phyloP scores from a whole-genome alignment of 2,113 vertebrate species.

The Cyanoderma ruficeps region DNA sequence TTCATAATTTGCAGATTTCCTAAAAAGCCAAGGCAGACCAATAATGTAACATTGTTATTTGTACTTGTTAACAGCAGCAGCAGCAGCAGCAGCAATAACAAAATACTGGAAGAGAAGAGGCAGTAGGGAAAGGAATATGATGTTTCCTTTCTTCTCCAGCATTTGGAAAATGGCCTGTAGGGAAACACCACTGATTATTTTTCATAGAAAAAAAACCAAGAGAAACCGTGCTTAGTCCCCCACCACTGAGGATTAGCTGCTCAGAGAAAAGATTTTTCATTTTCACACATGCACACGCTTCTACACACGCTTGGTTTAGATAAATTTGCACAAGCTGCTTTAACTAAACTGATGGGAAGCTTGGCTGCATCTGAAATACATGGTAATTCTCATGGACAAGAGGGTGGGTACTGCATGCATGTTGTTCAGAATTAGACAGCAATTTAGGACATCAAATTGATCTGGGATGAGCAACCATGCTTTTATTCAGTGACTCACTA shows the following conservation, averaged over 20 bases:
- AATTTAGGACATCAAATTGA: conserved; percentile 36
- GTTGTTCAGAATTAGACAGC: conserved; percentile 30
- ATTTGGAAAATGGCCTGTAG: conserved; percentile 68
- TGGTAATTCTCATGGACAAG: conserved; percentile 47
- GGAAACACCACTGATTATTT: conserved; percentile 70
- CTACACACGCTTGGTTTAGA: conserved; percentile 46
- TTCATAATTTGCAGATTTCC: conserved; percentile 35
- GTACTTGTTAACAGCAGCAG: conserved; percentile 43
- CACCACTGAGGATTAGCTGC: conserved; percentile 40
- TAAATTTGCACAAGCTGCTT: conserved; percentile 57
- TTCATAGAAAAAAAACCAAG: conserved; percentile 44
- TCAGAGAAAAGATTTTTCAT: conserved; percentile 56
- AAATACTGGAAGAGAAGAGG: conserved; percentile 23
- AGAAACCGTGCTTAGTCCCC: conserved; percentile 40
- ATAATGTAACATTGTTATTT: conserved; percentile 35
- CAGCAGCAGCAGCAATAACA: conserved; percentile 18
- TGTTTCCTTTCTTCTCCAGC: conserved; percentile 52
- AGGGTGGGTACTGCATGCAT: conserved; percentile 16
- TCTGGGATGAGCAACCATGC: neutral
- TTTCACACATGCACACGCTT: conserved; percentile 55
- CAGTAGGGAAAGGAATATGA: conserved; percentile 46
- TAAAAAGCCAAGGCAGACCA: conserved; percentile 41
- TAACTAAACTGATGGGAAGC: conserved; percentile 57
- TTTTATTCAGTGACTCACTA: neutral
- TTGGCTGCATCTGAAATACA: conserved; percentile 55